phyloP scores from a whole-genome alignment of 2,888 invertebrate genomes.

The Aethes cnicana region DNA sequence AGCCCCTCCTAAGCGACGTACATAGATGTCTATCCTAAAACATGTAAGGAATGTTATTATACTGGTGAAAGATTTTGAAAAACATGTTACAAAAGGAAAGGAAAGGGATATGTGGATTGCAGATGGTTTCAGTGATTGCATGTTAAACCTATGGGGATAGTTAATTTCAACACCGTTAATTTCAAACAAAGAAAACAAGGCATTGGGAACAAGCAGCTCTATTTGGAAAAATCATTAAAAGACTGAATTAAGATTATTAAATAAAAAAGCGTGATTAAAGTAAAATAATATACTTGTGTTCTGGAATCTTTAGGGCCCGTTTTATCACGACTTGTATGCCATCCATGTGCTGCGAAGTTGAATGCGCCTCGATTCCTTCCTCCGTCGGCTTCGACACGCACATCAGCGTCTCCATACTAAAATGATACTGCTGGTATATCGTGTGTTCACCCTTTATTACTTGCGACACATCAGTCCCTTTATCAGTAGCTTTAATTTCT shows the following conservation, averaged over 20 bases:
- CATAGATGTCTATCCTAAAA: constrained; percentile 85
- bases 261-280: no score
- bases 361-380: constrained; percentile 85
- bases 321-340: constrained; percentile 78
- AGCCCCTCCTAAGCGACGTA: constrained; percentile 87
- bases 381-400: constrained; percentile 85
- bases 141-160: no score
- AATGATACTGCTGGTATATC: constrained; percentile 86
- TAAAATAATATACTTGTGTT: constrained; percentile 82
- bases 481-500: constrained; percentile 44
- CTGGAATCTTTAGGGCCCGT: constrained; percentile 76
- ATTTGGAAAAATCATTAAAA: no score
- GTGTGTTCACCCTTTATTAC: constrained; percentile 73
- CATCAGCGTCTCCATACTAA: constrained; percentile 86
- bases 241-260: no score
- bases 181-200: no score
- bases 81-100: no score
- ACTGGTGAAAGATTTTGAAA: background rate
- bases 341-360: constrained; percentile 84
- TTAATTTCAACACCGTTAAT: no score
- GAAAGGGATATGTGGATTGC: no score
- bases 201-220: no score
- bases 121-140: no score
- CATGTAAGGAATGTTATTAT: background rate
- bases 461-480: constrained; percentile 60